Evolutionary conservation across 2,113 vertebrate species (phyloP), one percentile per base, ranked within the genome.

Genomic region (Brachyhypopomus gauderio): DNA sequence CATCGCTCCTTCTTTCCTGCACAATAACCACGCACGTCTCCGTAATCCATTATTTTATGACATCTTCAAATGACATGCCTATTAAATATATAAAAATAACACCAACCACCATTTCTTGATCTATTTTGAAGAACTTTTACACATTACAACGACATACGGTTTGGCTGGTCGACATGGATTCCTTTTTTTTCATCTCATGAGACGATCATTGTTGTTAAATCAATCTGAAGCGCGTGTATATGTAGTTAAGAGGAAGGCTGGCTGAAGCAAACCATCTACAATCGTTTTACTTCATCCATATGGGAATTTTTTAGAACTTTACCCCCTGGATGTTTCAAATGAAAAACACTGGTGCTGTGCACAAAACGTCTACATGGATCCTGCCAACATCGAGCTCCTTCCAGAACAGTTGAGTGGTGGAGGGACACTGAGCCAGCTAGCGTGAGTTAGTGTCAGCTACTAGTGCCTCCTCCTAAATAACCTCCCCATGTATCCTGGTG

Each of bases 391-490:
- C 20, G 41, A 52, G 41, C 4, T 30, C 71, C 25, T 80, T 74
- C 79, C 38, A 74, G 79, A 80, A 80, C 59, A 74, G 56, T 55
- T 74, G 71, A 72, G 56, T 19, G 19, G 71, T 16, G 9, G 0
- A 70, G 41, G 48, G 25, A 48, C 7, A 30, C n/a, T 63, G 55
- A 62, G 66, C 14, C 36, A 70, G 69, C 11, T 30, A 60, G 66
- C 66, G 27, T 20, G 6, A 6, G 8, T 19, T 22, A 19, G n/a
- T 14, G 63, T 30, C 17, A 11, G 5, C 38, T 9, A 23, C 2
- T 20, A 20, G 64, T 3, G 3, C 20, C 0, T 3, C 41, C 12
- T 71, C n/a, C 63, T 38, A 69, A 12, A 27, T 34, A 0, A 52
- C 5, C n/a, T 45, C 45, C 2, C 34, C n/a, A 76, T 52, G 63